Percentiles rank a stretch among this genome's conserved stretches.
Evolutionary conservation across 2,797 vertebrate species (phyloP).

Genomic region (Chelmon rostratus): DNA sequence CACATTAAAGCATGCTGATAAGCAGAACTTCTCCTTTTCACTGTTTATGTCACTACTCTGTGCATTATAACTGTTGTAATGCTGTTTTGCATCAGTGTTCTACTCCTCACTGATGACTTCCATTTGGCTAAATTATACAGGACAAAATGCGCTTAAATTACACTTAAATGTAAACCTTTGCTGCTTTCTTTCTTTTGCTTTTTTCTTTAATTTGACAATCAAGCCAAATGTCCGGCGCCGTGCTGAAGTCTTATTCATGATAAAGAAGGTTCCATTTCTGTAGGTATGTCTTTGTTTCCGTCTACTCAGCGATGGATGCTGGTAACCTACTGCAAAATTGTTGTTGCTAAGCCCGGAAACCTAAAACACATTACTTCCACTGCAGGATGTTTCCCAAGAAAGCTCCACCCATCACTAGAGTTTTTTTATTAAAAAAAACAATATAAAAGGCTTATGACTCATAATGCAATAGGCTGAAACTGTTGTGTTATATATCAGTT

Average conservation of each 20-base stretch:
- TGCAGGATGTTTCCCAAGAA: slow-evolving; percentile 11
- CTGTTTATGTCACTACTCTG: background rate
- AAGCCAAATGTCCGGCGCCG: background rate
- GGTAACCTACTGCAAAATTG: background rate
- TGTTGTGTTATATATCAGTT: slow-evolving; percentile 3
- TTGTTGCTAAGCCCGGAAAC: slow-evolving; percentile 13
- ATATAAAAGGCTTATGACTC: slow-evolving; percentile 32
- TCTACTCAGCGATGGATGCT: background rate
- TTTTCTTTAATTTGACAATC: background rate
- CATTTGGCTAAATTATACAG: background rate
- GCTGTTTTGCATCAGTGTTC: background rate
- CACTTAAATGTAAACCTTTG: too few relatives aligned
- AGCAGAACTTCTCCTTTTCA: background rate
- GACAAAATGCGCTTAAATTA: background rate
- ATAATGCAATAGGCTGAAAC: slow-evolving; percentile 1
- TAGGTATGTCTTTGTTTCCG: background rate
- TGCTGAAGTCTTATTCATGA: background rate
- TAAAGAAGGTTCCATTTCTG: background rate
- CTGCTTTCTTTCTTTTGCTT: background rate
- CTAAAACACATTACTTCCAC: background rate
- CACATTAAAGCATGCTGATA: background rate
- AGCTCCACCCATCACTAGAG: slow-evolving; percentile 30
- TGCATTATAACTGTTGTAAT: background rate
- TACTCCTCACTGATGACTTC: background rate
- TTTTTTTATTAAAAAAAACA: slow-evolving; percentile 13